Percentiles rank a stretch among this genome's conserved stretches.
Evolutionary conservation across 1,140 invertebrate species (phyloP).

Genomic region (Leptopilina boulardi): DNA sequence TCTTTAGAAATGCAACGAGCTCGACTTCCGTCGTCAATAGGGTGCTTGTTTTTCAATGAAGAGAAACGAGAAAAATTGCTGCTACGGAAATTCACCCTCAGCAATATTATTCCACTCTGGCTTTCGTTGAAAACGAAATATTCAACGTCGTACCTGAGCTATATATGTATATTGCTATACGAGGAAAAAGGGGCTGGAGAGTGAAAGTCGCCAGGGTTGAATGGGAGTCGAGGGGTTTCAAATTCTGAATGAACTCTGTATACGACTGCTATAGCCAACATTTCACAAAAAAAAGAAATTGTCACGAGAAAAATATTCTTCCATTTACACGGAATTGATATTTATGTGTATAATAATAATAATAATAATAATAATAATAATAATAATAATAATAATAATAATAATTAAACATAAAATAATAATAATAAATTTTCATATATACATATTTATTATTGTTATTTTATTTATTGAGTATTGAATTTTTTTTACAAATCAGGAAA

Average conservation of each 20-base stretch:
- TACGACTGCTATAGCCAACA: neutral
- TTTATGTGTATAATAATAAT: too few relatives aligned
- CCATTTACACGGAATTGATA: too few relatives aligned
- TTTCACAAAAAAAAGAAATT: too few relatives aligned
- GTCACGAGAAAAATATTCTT: too few relatives aligned
- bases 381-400: too few relatives aligned
- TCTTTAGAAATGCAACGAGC: slow-evolving; percentile 12
- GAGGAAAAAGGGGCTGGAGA: slow-evolving; percentile 3
- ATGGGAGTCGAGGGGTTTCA: slow-evolving; percentile 8
- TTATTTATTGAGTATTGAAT: too few relatives aligned
- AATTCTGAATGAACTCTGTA: slow-evolving; percentile 22
- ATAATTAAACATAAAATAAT: too few relatives aligned
- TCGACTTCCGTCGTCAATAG: slow-evolving; percentile 27
- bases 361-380: too few relatives aligned
- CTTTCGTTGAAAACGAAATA: neutral
- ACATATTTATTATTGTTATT: too few relatives aligned
- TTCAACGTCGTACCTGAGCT: neutral
- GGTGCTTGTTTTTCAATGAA: slow-evolving; percentile 17
- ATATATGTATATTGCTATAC: neutral
- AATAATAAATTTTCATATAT: too few relatives aligned
- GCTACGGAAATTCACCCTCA: slow-evolving; percentile 8
- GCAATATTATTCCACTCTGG: slow-evolving; percentile 9
- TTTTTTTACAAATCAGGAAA: too few relatives aligned
- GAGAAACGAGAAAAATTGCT: neutral
- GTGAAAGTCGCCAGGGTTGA: slow-evolving; percentile 5